Percentiles rank a stretch among this genome's conserved stretches.
These are phyloP conservation scores for Ammospiza nelsoni DNA, from an alignment of 2,113 vertebrate genomes.

Conservation along the genomic window DNA sequence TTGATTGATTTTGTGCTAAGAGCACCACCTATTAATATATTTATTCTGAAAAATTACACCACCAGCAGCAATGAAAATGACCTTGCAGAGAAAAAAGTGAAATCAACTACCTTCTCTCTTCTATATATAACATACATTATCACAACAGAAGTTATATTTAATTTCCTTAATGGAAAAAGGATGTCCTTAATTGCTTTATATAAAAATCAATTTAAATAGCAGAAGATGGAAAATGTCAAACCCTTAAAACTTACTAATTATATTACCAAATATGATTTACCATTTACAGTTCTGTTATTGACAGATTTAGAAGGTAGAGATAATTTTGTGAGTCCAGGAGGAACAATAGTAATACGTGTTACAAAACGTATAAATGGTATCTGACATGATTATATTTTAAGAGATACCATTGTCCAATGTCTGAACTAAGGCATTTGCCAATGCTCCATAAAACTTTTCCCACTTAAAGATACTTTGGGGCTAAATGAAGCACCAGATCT, in stretches of 20 bases:
- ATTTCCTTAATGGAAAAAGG: conserved; percentile 58
- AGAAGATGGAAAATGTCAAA: conserved; percentile 54
- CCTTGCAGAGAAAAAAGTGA: neutral
- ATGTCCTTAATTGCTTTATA: conserved; percentile 54
- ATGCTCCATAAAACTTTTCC: neutral
- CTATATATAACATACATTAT: conserved; percentile 39
- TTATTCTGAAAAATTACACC: conserved; percentile 5
- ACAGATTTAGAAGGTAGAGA: conserved; percentile 41
- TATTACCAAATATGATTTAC: conserved; percentile 40
- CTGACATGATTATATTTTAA: neutral
- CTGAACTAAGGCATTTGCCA: neutral
- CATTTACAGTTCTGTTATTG: conserved; percentile 44
- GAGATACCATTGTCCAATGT: neutral
- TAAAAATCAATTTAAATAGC: conserved; percentile 52
- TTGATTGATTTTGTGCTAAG: neutral
- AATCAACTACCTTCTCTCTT: neutral
- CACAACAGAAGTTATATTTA: conserved; percentile 54
- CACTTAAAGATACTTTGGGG: neutral
- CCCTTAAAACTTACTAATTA: conserved; percentile 52
- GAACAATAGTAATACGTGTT: neutral
- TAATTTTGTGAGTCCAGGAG: neutral
- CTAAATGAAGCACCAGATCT: neutral
- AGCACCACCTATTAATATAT: neutral
- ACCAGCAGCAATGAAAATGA: neutral
- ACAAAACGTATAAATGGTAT: neutral